Conservation (phyloP, 2,797 vertebrate species). For the Hafferia zeledoni region DNA sequence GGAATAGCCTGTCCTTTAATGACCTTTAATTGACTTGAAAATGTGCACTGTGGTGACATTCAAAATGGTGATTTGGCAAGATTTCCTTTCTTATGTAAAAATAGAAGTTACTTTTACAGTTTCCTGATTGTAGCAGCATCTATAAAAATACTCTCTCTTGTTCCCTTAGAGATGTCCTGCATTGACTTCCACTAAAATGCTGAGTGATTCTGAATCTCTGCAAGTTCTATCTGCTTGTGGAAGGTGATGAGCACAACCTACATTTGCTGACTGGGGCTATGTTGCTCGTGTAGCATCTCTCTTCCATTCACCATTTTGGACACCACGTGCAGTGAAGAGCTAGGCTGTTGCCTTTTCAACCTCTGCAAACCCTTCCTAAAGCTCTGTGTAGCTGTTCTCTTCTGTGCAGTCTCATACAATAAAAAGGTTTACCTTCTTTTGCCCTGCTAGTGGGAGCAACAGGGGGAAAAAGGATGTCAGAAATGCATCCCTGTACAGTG, state of each 20-base stretch:
- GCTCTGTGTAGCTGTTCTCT: not conserved
- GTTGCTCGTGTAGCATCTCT: not conserved
- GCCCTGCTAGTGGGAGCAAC: not conserved
- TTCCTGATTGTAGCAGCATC: not conserved
- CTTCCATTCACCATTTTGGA: not conserved
- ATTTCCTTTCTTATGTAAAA: not conserved
- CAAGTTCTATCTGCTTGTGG: not conserved
- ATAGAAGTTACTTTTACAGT: not conserved
- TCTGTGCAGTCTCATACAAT: not conserved
- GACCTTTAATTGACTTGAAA: not conserved
- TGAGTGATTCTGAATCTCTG: not conserved
- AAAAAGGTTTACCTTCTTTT: not conserved
- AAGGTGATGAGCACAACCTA: not conserved
- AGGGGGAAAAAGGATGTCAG: not conserved
- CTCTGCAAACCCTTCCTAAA: not conserved
- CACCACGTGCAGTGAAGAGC: not conserved
- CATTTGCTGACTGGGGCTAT: not conserved
- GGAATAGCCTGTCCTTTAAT: not conserved
- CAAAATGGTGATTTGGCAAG: not conserved
- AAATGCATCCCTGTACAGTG: fast-evolving
- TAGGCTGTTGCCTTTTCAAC: not conserved
- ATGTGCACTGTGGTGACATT: not conserved
- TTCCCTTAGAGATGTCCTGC: not conserved
- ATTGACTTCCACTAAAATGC: not conserved
- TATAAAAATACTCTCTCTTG: not conserved